phyloP scores from a whole-genome alignment of 1,140 invertebrate genomes.

The Maconellicoccus hirsutus region DNA sequence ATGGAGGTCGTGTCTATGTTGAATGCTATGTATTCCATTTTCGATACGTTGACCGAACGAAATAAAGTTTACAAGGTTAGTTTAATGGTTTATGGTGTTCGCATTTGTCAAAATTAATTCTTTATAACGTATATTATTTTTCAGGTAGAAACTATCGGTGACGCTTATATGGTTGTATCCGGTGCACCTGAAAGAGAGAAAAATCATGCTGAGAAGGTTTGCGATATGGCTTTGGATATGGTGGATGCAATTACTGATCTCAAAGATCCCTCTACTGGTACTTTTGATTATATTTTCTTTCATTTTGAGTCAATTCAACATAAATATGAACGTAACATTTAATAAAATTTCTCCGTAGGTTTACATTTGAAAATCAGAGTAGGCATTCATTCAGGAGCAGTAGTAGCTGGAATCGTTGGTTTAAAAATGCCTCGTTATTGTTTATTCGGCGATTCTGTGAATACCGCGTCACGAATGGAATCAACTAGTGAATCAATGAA shows the following conservation, averaged over 20 bases:
- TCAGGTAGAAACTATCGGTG: conserved; percentile 91
- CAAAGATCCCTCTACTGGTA: conserved; percentile 80
- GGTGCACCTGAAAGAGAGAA: conserved; percentile 81
- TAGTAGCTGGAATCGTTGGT: conserved; percentile 89
- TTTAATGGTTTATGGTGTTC: neutral
- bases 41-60: conserved; percentile 79
- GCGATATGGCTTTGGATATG: conserved; percentile 95
- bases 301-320: neutral
- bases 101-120: too few relatives aligned
- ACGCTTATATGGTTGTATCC: conserved; percentile 94
- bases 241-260: conserved; percentile 81
- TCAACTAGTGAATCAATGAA: conserved; percentile 83
- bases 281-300: neutral
- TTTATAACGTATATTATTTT: too few relatives aligned
- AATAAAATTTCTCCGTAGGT: conserved; percentile 39
- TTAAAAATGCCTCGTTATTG: conserved; percentile 93
- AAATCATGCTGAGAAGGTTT: conserved; percentile 86
- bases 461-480: conserved; percentile 85
- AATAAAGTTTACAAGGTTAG: conserved; percentile 88
- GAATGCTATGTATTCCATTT: conserved; percentile 88
- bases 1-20: conserved; percentile 97
- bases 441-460: conserved; percentile 85
- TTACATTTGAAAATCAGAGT: conserved; percentile 79
- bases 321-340: neutral
- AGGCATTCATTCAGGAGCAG: conserved; percentile 78